phyloP scores from a whole-genome alignment of 2,888 invertebrate species.

The Orthonevra nobilis region DNA sequence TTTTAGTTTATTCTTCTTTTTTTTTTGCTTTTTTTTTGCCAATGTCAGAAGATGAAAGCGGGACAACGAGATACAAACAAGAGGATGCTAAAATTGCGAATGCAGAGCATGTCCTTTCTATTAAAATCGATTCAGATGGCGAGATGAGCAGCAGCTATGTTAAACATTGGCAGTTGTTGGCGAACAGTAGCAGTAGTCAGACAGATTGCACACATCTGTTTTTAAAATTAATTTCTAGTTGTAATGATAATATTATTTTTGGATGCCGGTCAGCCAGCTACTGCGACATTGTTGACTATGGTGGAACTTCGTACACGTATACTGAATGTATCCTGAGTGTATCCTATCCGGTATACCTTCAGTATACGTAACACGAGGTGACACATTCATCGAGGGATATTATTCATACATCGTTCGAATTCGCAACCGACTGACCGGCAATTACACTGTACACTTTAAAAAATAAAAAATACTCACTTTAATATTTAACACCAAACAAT shows the following conservation, averaged over 20 bases:
- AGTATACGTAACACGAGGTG: conserved; percentile 99
- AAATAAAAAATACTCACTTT: too few relatives aligned
- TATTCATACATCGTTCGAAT: background rate
- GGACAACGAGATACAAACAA: conserved; percentile 45
- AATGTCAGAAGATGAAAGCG: conserved; percentile 31
- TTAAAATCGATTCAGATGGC: conserved; percentile 70
- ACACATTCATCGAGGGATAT: conserved; percentile 84
- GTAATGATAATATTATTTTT: too few relatives aligned
- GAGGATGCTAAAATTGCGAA: conserved; percentile 70
- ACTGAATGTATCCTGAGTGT: conserved; percentile 99
- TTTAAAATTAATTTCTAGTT: background rate
- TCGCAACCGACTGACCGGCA: background rate
- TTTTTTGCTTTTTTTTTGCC: conserved; percentile 32
- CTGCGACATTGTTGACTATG: conserved; percentile 80
- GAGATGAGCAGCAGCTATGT: conserved; percentile 43
- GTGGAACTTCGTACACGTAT: conserved; percentile 98
- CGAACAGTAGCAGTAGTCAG: conserved; percentile 68
- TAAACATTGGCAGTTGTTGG: conserved; percentile 62
- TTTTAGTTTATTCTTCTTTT: conserved; percentile 5
- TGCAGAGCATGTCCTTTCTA: conserved; percentile 73
- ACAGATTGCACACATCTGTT: conserved; percentile 54
- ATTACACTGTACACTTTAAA: too few relatives aligned
- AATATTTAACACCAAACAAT: too few relatives aligned
- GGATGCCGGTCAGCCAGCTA: conserved; percentile 35
- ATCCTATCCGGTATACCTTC: conserved; percentile 99